Evolutionary conservation across 2,113 vertebrate genomes (phyloP).

Genomic region (Bucco capensis): DNA sequence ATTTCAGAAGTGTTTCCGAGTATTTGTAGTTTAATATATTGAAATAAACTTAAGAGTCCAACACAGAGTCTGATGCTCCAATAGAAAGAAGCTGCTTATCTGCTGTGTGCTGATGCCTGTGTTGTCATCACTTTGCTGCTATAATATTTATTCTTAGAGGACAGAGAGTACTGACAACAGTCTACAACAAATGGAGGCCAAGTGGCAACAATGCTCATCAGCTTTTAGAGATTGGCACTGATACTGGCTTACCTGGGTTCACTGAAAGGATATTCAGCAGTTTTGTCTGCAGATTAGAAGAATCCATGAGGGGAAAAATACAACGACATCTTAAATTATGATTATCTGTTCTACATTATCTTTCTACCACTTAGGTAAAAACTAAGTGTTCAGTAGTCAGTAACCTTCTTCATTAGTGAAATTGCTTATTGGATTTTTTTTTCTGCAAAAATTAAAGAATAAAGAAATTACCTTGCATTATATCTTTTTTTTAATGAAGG

Average conservation of each 20-base stretch:
- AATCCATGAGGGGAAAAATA: neutral
- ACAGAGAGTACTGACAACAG: neutral
- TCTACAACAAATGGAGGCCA: neutral
- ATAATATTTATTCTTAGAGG: neutral
- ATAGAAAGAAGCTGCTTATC: neutral
- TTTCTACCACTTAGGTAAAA: neutral
- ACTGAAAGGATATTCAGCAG: neutral
- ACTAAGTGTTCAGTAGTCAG: neutral
- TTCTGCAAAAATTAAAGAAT: neutral
- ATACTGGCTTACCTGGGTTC: neutral
- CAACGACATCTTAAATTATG: neutral
- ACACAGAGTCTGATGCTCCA: neutral
- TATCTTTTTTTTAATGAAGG: neutral
- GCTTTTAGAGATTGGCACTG: neutral
- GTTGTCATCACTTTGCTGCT: neutral
- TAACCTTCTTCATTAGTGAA: neutral
- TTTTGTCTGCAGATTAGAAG: neutral
- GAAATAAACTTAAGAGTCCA: neutral
- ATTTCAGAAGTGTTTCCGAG: neutral
- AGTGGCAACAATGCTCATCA: neutral
- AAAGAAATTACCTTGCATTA: neutral
- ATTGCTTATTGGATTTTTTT: neutral
- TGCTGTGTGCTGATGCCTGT: neutral
- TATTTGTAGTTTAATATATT: neutral
- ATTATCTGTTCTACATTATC: neutral